These are phyloP conservation scores for Pseudomyrmex dendroicus DNA, from an alignment of 1,140 invertebrate genomes.

Conservation along the genomic window DNA sequence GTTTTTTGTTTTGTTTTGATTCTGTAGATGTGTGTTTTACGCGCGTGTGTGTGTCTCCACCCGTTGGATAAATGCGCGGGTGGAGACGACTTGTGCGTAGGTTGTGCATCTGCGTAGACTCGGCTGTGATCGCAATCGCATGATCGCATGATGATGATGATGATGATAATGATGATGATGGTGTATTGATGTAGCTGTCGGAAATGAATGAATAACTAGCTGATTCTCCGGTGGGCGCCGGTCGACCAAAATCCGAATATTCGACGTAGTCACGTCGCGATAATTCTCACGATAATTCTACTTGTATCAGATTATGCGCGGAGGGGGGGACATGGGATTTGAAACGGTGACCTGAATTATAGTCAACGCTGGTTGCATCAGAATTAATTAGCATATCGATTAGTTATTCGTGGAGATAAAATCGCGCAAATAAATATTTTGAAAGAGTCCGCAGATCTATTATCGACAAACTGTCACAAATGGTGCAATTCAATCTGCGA, in stretches of 20 bases:
- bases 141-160: constrained; percentile 55
- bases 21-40: neutral
- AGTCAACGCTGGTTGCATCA: neutral
- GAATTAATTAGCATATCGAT: neutral
- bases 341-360: neutral
- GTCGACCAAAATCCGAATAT: neutral
- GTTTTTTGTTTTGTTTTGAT: too few relatives aligned
- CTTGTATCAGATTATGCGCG: neutral
- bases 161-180: constrained; percentile 30
- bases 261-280: neutral
- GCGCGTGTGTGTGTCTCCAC: neutral
- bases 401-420: too few relatives aligned
- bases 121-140: constrained; percentile 51
- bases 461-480: neutral
- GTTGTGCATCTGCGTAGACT: constrained; percentile 30
- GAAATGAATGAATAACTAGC: constrained; percentile 49
- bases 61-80: constrained; percentile 34
- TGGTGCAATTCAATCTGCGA: neutral
- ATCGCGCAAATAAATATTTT: too few relatives aligned
- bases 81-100: constrained; percentile 32
- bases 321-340: neutral
- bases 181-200: constrained; percentile 58
- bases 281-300: neutral
- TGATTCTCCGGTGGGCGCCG: constrained; percentile 17
- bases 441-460: too few relatives aligned